A percentile compares a stretch with the other conserved stretches of the same genome.
Conservation (phyloP, 2,113 vertebrate genomes). For the Cynocephalus volans region DNA sequence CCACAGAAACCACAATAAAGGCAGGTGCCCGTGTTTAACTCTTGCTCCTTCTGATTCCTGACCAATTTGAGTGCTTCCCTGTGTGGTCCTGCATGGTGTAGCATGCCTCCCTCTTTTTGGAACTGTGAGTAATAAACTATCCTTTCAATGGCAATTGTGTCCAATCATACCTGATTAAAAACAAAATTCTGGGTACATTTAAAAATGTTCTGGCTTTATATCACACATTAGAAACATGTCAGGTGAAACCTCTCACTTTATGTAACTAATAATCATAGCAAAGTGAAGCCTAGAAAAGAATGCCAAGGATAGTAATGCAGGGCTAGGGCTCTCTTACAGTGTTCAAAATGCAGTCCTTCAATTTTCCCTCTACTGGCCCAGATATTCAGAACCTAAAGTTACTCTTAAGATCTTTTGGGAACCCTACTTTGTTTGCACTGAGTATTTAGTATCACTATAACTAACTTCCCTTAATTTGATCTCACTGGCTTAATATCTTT, state of each 20-base stretch:
- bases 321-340: not conserved
- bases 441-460: not conserved
- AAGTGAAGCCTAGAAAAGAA: constrained; percentile 36
- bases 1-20: not conserved
- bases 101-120: not conserved
- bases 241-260: constrained; percentile 14
- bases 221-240: not conserved
- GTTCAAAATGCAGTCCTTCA: constrained; percentile 8
- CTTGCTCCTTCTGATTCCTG: not conserved
- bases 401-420: not conserved
- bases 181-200: constrained; percentile 21
- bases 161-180: not conserved
- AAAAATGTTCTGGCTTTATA: constrained; percentile 17
- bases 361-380: not conserved
- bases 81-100: not conserved
- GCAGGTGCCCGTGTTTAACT: not conserved
- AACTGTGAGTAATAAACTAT: not conserved
- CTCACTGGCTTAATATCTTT: not conserved
- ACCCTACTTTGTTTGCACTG: not conserved
- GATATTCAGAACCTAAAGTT: not conserved
- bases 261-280: not conserved
- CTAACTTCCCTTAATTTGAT: constrained; percentile 4
- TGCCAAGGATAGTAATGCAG: not conserved
- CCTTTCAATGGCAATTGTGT: not conserved
- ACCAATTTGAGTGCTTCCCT: not conserved